phyloP scores from a whole-genome alignment of 2,113 vertebrate genomes.

The Greenwoodochromis staneri region DNA sequence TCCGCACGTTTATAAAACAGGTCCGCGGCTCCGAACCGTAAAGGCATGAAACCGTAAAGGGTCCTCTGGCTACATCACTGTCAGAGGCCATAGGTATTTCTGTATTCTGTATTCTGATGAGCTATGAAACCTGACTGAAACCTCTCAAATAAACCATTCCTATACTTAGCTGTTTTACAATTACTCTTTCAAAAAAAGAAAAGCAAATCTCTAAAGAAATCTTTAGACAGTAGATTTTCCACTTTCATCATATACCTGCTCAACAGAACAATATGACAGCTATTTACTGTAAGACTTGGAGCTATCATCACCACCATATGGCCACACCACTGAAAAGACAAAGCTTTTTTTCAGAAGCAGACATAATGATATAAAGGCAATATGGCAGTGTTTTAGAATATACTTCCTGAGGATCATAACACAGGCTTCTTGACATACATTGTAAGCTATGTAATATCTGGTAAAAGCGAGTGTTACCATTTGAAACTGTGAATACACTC shows the following conservation, averaged over 20 bases:
- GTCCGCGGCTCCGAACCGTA: neutral
- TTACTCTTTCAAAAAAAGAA: neutral
- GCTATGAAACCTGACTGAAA: neutral
- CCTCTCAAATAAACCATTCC: neutral
- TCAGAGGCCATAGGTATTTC: neutral
- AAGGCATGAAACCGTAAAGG: neutral
- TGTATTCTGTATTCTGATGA: neutral
- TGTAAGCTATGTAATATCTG: neutral
- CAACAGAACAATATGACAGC: neutral
- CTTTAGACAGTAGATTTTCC: conserved; percentile 59
- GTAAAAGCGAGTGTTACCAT: accelerated
- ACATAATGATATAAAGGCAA: neutral
- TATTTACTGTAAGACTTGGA: neutral
- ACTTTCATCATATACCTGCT: neutral
- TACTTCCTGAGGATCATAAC: neutral
- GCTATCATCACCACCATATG: conserved; percentile 5
- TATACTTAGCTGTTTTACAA: neutral
- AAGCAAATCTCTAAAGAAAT: conserved; percentile 24
- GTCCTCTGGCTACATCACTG: neutral
- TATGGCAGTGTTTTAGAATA: neutral
- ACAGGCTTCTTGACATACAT: neutral
- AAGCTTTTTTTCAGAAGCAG: neutral
- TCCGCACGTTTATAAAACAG: accelerated
- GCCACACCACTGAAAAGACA: neutral
- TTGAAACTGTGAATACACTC: neutral